Base-by-base conservation (phyloP, 2,113 vertebrate species). In the Saguinus imperator region DNA sequence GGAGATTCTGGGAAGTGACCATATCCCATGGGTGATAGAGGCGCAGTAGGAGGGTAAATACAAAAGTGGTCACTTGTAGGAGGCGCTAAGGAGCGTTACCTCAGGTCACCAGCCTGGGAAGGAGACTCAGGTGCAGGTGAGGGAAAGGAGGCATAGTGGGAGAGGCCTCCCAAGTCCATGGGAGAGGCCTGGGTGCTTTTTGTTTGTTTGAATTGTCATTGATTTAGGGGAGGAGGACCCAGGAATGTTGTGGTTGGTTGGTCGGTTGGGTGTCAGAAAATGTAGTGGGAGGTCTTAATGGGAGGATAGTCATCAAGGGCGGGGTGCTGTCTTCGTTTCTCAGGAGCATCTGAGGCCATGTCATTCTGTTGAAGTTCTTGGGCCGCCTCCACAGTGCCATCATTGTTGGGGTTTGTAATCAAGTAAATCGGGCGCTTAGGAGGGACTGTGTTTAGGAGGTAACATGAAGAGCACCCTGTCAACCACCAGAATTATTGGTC, bases 221-320 rank as follows among this genome's bases (percentile, higher is more conserved):
- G 86, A 29, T 76, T 55, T 90, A 6, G 43, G 57, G 14, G 61
- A 64, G 75, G 81, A 85, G 58, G 75, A 37, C 25, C 32, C 40
- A 70, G 57, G 66, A 92, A 76, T 82, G 50, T 86, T 75, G 12
- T 57, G 8, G 48, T 75, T 61, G 57, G 64, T 45, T 87, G 29
- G 35, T 58, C 40, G 50, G 37, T 35, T 88, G 83, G 57, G 40
- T 76, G 27, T 79, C 73, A 35, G 48, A 64, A 75, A 73, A 81
- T n/a, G 52, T 45, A 11, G 40, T 87, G 55, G 83, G 64, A 94
- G 72, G 40, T 95, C 88, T 93, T 57, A 48, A 14, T 68, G 40
- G 72, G 43, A 83, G 23, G 58, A 17, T 40, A 35, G 23, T 81
- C 20, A 16, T 90, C 43, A n/a, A 45, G 73, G 73, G 48, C 21